Percentiles rank a stretch among this genome's conserved stretches.
phyloP scores from a whole-genome alignment of 2,797 vertebrate genomes.

The Eutrigla gurnardus region DNA sequence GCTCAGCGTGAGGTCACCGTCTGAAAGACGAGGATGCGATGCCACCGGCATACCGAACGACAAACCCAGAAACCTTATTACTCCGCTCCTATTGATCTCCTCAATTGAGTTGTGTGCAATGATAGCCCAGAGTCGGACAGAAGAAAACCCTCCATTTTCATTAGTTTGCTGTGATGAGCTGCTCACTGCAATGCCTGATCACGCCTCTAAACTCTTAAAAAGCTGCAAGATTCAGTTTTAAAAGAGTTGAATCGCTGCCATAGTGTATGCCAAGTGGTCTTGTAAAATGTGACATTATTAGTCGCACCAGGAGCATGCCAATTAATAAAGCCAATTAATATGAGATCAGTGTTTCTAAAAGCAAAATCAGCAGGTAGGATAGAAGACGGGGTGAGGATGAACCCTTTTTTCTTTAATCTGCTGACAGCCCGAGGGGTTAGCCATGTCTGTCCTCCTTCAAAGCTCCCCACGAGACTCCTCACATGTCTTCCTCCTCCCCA shows the following conservation, averaged over 20 bases:
- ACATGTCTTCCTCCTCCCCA: constrained; percentile 12
- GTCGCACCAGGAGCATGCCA: background rate
- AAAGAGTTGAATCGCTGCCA: background rate
- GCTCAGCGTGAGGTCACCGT: constrained; percentile 35
- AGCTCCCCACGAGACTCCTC: constrained; percentile 30
- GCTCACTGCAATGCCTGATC: constrained; percentile 24
- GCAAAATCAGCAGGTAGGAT: background rate
- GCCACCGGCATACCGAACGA: constrained; percentile 17
- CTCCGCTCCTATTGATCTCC: constrained; percentile 47
- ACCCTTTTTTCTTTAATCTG: constrained; percentile 30
- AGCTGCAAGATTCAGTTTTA: constrained; percentile 14
- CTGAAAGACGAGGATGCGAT: constrained; percentile 35
- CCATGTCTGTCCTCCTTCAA: constrained; percentile 29
- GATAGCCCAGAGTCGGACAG: constrained; percentile 23
- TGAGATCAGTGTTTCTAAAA: background rate
- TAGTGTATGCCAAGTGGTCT: constrained; percentile 18
- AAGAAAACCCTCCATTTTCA: constrained; percentile 42
- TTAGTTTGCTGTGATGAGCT: constrained; percentile 50
- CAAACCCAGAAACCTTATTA: constrained; percentile 30
- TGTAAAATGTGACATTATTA: background rate
- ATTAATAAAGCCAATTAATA: background rate
- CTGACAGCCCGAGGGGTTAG: constrained; percentile 11
- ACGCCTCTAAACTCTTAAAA: constrained; percentile 38
- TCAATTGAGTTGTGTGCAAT: constrained; percentile 36
- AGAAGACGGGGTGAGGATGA: constrained; percentile 4